Conservation (phyloP, 35 echinoderm and acorn worm species). For the Heliocidaris erythrogramma region DNA sequence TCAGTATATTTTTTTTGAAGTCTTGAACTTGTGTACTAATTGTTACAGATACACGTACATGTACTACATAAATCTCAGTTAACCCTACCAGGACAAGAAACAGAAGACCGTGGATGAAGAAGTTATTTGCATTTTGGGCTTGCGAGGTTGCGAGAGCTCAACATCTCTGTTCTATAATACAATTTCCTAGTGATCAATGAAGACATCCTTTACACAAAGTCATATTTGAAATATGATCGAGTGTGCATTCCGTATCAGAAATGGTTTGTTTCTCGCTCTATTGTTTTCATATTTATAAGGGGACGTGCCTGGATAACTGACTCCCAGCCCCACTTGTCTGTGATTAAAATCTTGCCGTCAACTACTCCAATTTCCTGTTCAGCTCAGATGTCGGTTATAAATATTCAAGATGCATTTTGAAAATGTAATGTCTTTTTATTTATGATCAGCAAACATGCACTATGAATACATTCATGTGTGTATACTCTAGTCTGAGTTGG, state of each 20-base stretch:
- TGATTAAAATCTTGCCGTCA: slow-evolving; percentile 1
- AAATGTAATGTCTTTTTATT: not conserved
- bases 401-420: not conserved
- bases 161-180: no score
- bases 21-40: no score
- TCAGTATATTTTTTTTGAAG: no score
- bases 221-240: not conserved
- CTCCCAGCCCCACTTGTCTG: not conserved
- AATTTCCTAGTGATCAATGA: not conserved
- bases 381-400: not conserved
- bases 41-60: no score
- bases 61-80: no score
- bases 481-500: no score
- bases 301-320: not conserved
- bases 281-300: not conserved
- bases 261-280: not conserved
- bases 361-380: not conserved
- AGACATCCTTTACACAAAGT: not conserved
- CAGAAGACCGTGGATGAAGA: no score
- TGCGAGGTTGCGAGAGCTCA: no score
- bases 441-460: not conserved
- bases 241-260: not conserved
- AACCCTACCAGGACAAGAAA: no score
- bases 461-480: not conserved
- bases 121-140: no score